Evolutionary conservation across 1,140 invertebrate genomes (phyloP).

Genomic region (Nasonia longicornis): DNA sequence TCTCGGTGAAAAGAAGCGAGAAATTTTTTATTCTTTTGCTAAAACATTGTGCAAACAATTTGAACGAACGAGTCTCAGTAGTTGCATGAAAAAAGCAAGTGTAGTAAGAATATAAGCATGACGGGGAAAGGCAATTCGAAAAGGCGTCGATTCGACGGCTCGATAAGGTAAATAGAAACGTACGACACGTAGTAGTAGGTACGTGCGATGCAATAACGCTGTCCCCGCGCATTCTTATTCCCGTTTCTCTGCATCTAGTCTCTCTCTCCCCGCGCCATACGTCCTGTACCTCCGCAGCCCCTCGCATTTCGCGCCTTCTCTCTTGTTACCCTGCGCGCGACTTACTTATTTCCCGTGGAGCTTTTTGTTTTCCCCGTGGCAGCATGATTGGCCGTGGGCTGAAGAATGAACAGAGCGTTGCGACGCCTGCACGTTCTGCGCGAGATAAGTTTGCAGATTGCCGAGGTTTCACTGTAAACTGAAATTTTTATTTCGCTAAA

Average conservation of each 20-base stretch:
- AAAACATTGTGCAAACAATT: neutral
- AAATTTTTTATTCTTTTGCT: neutral
- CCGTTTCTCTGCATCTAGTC: constrained; percentile 5
- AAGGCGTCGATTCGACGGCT: constrained; percentile 32
- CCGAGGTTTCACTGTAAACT: neutral
- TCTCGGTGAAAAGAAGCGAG: neutral
- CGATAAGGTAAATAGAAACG: constrained; percentile 50
- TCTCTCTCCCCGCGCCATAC: neutral
- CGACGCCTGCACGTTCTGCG: neutral
- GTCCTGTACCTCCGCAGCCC: constrained; percentile 8
- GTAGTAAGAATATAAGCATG: neutral
- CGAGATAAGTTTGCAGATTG: neutral
- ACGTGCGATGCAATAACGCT: constrained; percentile 46
- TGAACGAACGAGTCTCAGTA: neutral
- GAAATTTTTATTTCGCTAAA: neutral
- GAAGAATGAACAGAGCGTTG: neutral
- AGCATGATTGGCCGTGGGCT: neutral
- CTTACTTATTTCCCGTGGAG: constrained; percentile 1
- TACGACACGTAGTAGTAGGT: constrained; percentile 42
- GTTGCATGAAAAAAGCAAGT: neutral
- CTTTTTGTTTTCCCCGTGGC: constrained; percentile 3
- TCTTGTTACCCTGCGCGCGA: neutral
- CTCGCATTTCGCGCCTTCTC: neutral
- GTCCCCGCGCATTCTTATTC: constrained; percentile 32
- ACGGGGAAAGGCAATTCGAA: neutral